Evolutionary conservation across 2,888 invertebrate genomes (phyloP), one percentile per base, ranked within the genome.

Genomic region (Macrophya annulata): DNA sequence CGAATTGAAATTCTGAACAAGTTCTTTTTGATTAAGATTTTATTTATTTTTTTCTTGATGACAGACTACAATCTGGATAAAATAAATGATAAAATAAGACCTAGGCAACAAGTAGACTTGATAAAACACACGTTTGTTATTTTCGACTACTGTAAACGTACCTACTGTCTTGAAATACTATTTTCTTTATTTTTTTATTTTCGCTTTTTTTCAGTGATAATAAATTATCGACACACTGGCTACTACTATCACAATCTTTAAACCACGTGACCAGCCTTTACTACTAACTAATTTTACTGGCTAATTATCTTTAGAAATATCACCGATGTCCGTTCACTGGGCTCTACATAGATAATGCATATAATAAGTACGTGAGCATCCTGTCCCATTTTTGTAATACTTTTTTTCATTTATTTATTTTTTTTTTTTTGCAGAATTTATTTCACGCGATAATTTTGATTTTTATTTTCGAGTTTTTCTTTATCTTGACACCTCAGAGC

Each of bases 401-500:
- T n/a, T 25, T 25, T 12, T 10, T 1, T 1, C 9, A 48, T 62
- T 62, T 1, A 59, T 59, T 25, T 43, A 43, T 43, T 9, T 55
- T n/a, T 55, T 55, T 62, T 25, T 62, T 62, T 62, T 21, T 9
- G 0, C 12, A 10, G 5, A 10, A 62, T 62, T 62, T 62, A 25
- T 62, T 12, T 9, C 51, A 51, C 6, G 17, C 15, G 17, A 48
- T 48, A 48, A 48, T 62, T 62, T 25, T 2, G 9, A 4, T 9
- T 62, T 6, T 25, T 59, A n/a, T n/a, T n/a, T n/a, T n/a, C n/a
- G n/a, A n/a, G n/a, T 48, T 48, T 48, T 48, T 1, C 31, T n/a
- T 55, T 55, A 55, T 55, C 55, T 55, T 8, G 55, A 55, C n/a
- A 55, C 55, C 55, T n/a, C 55, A n/a, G 55, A n/a, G 55, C n/a